Conservation (phyloP, 2,113 vertebrate species). For the Lagenorhynchus albirostris region DNA sequence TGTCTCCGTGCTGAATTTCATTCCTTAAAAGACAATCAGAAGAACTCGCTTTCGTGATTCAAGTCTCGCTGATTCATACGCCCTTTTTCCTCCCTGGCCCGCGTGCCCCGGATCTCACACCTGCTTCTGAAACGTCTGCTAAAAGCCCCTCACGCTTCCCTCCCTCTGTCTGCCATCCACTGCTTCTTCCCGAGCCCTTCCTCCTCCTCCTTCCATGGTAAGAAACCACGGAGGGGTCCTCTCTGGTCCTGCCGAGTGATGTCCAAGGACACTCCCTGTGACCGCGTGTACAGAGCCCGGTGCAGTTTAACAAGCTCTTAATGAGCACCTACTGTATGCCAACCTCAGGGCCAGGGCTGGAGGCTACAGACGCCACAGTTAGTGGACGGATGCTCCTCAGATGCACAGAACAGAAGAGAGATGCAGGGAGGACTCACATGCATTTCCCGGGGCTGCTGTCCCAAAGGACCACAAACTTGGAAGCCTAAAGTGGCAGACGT, state of each 20-base stretch:
- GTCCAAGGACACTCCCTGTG: not conserved
- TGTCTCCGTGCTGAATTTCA: accelerated
- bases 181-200: not conserved
- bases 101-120: accelerated
- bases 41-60: accelerated
- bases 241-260: accelerated
- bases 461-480: not conserved
- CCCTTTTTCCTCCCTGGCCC: not conserved
- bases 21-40: not conserved
- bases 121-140: not conserved
- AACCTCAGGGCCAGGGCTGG: not conserved
- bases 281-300: too few species aligned
- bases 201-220: too few species aligned
- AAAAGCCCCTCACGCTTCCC: not conserved
- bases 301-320: not conserved
- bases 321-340: not conserved
- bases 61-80: accelerated
- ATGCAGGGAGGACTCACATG: accelerated
- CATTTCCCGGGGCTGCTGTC: accelerated
- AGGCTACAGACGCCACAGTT: accelerated
- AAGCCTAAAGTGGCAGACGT: accelerated
- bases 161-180: not conserved
- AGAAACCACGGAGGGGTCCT: not conserved
- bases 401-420: not conserved
- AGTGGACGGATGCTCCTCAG: accelerated